Conservation (phyloP, 2,797 vertebrate genomes). For the Heteromormyrus szaboi region DNA sequence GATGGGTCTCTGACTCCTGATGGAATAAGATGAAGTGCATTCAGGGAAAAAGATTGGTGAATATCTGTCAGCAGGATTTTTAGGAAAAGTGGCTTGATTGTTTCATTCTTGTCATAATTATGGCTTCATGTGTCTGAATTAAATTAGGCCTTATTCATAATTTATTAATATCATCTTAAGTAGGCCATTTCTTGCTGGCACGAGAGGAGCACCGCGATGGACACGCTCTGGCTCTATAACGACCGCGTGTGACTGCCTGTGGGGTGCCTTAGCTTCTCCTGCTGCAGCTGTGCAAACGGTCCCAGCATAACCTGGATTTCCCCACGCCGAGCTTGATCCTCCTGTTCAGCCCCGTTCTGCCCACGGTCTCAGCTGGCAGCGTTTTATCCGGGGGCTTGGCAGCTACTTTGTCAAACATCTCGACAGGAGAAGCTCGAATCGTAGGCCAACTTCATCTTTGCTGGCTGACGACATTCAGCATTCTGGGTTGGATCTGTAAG, state of each 20-base stretch:
- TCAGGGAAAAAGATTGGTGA: neutral
- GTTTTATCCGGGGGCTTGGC: neutral
- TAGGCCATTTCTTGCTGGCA: neutral
- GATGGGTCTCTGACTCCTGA: neutral
- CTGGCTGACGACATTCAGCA: neutral
- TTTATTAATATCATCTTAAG: constrained; percentile 5
- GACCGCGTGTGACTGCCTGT: neutral
- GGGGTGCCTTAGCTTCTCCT: neutral
- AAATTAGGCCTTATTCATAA: constrained; percentile 6
- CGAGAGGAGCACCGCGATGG: neutral
- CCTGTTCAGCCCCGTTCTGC: neutral
- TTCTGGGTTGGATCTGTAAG: neutral
- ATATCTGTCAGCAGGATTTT: neutral
- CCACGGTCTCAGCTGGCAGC: neutral
- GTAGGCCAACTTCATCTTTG: neutral
- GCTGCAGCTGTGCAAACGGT: neutral
- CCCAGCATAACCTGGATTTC: neutral
- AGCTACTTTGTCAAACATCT: neutral
- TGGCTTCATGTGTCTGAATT: neutral
- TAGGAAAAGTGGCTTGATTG: neutral
- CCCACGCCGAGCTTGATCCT: neutral
- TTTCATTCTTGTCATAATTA: neutral
- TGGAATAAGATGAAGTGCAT: neutral
- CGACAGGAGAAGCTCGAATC: neutral
- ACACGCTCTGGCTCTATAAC: neutral